Percentiles rank a stretch among this genome's conserved stretches.
Conservation (phyloP, 2,888 invertebrate species). For the Drosophila mettleri region DNA sequence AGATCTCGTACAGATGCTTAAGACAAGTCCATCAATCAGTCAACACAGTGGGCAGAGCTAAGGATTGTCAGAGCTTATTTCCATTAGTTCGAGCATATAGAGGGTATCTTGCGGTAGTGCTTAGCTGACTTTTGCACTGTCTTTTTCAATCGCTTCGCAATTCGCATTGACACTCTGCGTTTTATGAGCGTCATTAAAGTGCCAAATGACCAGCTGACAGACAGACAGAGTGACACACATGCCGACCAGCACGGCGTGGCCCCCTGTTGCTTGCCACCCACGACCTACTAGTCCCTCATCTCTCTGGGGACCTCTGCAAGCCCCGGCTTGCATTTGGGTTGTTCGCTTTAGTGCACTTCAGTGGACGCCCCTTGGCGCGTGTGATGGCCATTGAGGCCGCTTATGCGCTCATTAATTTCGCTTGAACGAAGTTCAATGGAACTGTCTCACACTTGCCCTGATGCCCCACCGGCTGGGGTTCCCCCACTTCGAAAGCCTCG, state of each 20-base stretch:
- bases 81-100: not conserved
- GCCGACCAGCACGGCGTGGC: not conserved
- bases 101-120: conserved; percentile 2
- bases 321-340: conserved; percentile 12
- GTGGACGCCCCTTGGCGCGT: conserved; percentile 66
- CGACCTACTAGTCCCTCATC: too few species aligned
- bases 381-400: conserved; percentile 63
- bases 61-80: not conserved
- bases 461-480: not conserved
- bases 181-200: conserved; percentile 72
- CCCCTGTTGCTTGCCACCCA: conserved; percentile 4
- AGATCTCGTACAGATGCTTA: too few species aligned
- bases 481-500: conserved; percentile 33
- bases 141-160: conserved; percentile 64
- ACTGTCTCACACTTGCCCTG: conserved; percentile 24
- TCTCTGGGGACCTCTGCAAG: not conserved
- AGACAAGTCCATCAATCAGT: not conserved
- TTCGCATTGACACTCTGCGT: conserved; percentile 74
- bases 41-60: too few species aligned
- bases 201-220: conserved; percentile 40
- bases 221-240: conserved; percentile 3
- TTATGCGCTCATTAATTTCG: conserved; percentile 77
- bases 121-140: conserved; percentile 18
- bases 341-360: conserved; percentile 75
- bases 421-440: conserved; percentile 77